Evolutionary conservation across 1,140 invertebrate genomes (phyloP).

Genomic region (Brevipalpus yothersi): DNA sequence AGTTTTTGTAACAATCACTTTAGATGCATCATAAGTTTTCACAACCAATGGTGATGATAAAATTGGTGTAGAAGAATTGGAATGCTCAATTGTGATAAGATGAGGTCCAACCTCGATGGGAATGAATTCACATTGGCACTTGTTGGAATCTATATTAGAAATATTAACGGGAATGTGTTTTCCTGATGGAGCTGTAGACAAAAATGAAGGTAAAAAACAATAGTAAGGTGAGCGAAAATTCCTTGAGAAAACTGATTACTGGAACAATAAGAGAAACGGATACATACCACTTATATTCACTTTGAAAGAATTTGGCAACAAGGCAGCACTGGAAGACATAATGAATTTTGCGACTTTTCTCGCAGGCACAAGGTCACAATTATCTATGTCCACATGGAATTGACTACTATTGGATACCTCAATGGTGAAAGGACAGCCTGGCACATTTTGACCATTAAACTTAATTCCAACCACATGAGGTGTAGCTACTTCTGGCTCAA

Average conservation of each 20-base stretch:
- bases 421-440: conserved; percentile 64
- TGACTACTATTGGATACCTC: conserved; percentile 51
- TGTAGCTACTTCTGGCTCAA: conserved; percentile 71
- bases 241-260: background rate
- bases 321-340: conserved; percentile 49
- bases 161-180: conserved; percentile 49
- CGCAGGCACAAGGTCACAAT: conserved; percentile 63
- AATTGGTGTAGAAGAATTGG: conserved; percentile 43
- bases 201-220: conserved; percentile 12
- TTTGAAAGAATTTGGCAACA: conserved; percentile 1
- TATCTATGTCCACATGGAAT: conserved; percentile 45
- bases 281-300: conserved; percentile 7
- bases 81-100: conserved; percentile 66
- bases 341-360: conserved; percentile 63
- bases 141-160: conserved; percentile 47
- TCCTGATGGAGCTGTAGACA: conserved; percentile 36
- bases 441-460: conserved; percentile 86
- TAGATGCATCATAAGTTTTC: conserved; percentile 59
- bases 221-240: background rate
- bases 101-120: conserved; percentile 64
- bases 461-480: conserved; percentile 90
- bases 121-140: conserved; percentile 61
- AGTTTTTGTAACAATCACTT: conserved; percentile 47
- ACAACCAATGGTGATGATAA: conserved; percentile 72
- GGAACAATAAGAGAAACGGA: background rate